Conservation (phyloP, 2,888 invertebrate genomes). For the Quadroppia sp. region DNA sequence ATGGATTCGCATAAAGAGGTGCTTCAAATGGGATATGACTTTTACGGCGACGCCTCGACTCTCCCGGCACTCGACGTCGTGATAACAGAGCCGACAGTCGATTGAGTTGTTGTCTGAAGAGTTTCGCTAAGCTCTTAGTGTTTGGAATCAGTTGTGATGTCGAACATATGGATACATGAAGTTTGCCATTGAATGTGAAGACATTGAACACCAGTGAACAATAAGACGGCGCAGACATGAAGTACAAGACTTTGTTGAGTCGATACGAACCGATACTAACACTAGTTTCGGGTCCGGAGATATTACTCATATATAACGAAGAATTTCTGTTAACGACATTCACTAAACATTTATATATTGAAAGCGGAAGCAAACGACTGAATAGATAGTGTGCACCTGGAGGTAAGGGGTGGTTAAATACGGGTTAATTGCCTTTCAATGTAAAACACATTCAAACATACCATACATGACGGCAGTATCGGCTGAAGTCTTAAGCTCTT, state of each 20-base stretch:
- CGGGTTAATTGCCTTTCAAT: neutral
- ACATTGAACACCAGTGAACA: constrained; percentile 57
- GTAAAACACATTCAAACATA: neutral
- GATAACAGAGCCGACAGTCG: constrained; percentile 44
- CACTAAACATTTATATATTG: constrained; percentile 51
- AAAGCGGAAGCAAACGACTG: constrained; percentile 52
- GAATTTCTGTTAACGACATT: constrained; percentile 49
- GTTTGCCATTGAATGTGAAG: constrained; percentile 58
- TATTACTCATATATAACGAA: constrained; percentile 54
- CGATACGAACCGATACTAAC: constrained; percentile 54
- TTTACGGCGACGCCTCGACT: constrained; percentile 26
- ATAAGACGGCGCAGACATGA: constrained; percentile 56
- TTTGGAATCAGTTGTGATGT: constrained; percentile 41
- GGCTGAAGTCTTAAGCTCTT: constrained; percentile 56
- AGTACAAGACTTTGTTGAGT: constrained; percentile 51
- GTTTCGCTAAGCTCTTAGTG: constrained; percentile 32
- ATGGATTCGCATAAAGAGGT: neutral
- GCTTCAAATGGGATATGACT: constrained; percentile 15
- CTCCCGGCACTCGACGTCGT: constrained; percentile 47
- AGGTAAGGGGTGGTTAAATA: neutral
- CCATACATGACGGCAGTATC: constrained; percentile 57
- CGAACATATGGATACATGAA: constrained; percentile 57
- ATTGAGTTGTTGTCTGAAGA: constrained; percentile 43
- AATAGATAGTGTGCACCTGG: constrained; percentile 53
- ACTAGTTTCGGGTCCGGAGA: constrained; percentile 56